These are phyloP conservation scores for Catharus fuscescens DNA, from an alignment of 2,113 vertebrate species.

Conservation along the genomic window DNA sequence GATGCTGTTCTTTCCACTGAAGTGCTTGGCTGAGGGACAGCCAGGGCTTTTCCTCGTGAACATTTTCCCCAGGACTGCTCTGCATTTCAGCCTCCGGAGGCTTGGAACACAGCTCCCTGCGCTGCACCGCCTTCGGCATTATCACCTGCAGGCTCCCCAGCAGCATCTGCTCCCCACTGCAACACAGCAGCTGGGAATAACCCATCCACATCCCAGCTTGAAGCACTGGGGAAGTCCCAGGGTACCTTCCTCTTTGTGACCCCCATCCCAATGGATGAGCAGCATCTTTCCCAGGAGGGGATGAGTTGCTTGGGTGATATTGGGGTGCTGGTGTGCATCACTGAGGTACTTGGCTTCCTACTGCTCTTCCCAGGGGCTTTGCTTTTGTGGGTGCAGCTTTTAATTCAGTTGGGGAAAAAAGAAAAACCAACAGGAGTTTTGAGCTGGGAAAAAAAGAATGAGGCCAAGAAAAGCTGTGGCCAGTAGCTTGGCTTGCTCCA, in stretches of 20 bases:
- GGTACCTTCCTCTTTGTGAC: background rate
- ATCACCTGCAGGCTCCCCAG: background rate
- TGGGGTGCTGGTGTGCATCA: background rate
- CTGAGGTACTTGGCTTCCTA: background rate
- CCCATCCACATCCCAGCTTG: background rate
- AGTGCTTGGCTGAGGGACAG: background rate
- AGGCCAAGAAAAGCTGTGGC: background rate
- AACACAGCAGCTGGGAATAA: background rate
- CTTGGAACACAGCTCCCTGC: background rate
- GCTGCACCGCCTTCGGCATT: fast-evolving
- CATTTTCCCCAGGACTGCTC: background rate
- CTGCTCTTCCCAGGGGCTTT: background rate
- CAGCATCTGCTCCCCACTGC: background rate
- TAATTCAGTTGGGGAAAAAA: background rate
- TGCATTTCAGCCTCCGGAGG: fast-evolving
- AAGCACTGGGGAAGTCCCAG: background rate
- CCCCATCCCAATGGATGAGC: fast-evolving
- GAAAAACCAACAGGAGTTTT: background rate
- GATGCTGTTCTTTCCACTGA: background rate
- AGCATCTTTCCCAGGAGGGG: background rate
- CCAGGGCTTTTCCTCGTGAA: background rate
- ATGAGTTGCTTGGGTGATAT: fast-evolving
- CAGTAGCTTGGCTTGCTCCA: background rate
- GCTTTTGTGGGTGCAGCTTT: background rate
- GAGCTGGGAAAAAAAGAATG: background rate